These are phyloP conservation scores for Melanostoma mellinum DNA, from an alignment of 2,888 invertebrate species.

Conservation along the genomic window DNA sequence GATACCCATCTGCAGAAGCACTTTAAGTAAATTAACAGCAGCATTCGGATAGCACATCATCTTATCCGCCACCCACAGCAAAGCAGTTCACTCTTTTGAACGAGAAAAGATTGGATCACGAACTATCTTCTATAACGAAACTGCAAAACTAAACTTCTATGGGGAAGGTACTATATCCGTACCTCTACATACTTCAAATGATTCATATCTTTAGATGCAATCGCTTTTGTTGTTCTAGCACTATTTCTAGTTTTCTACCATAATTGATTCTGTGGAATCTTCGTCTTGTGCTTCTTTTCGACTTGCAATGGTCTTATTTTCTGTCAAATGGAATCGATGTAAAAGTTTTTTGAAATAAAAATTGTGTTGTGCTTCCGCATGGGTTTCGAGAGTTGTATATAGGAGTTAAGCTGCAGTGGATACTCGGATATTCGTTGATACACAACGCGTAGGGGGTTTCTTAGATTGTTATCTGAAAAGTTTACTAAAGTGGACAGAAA, in stretches of 20 bases:
- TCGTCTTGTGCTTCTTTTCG: constrained; percentile 8
- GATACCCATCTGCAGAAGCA: constrained; percentile 28
- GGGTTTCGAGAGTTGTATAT: not conserved
- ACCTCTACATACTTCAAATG: constrained; percentile 41
- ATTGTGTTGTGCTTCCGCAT: constrained; percentile 24
- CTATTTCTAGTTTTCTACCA: constrained; percentile 39
- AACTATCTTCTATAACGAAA: constrained; percentile 20
- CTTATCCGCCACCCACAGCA: not conserved
- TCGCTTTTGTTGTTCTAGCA: constrained; percentile 52
- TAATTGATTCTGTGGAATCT: constrained; percentile 47
- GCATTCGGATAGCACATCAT: not conserved
- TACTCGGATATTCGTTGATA: not conserved
- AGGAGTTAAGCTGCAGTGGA: not conserved
- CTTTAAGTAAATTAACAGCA: constrained; percentile 56
- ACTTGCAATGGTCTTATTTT: constrained; percentile 44
- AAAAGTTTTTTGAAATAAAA: constrained; percentile 61
- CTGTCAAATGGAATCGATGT: constrained; percentile 66
- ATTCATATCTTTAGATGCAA: constrained; percentile 63
- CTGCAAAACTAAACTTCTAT: constrained; percentile 22
- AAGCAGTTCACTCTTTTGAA: constrained; percentile 3
- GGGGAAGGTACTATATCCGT: not conserved
- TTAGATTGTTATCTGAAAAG: constrained; percentile 52
- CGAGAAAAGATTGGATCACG: constrained; percentile 32
- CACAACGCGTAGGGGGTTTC: constrained; percentile 20
- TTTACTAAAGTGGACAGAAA: constrained; percentile 40